Conservation (phyloP, 2,888 invertebrate genomes). For the Apocheima hispidaria region DNA sequence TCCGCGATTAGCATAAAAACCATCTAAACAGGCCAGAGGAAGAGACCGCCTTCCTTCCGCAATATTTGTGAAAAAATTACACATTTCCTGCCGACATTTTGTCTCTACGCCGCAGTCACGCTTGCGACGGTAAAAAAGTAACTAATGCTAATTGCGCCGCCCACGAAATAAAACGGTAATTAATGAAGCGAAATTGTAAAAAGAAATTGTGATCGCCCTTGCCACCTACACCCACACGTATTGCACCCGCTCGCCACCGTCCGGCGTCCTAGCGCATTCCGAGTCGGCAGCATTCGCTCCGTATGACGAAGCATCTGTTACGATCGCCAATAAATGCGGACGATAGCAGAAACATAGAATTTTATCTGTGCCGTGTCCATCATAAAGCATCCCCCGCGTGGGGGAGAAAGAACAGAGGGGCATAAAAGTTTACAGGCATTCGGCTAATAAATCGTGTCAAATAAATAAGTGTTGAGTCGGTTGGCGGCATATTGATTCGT, state of each 20-base stretch:
- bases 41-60: slow-evolving; percentile 82
- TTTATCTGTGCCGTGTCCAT: slow-evolving; percentile 80
- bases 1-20: slow-evolving; percentile 83
- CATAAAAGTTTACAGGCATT: slow-evolving; percentile 85
- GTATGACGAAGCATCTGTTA: slow-evolving; percentile 72
- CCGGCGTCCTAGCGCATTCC: slow-evolving; percentile 23
- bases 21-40: slow-evolving; percentile 82
- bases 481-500: slow-evolving; percentile 86
- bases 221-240: slow-evolving; percentile 46
- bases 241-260: slow-evolving; percentile 1
- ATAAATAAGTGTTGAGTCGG: slow-evolving; percentile 86
- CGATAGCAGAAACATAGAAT: slow-evolving; percentile 78
- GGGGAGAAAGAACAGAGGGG: slow-evolving; percentile 67
- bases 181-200: slow-evolving; percentile 72
- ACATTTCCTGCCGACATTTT: slow-evolving; percentile 81
- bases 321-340: slow-evolving; percentile 71
- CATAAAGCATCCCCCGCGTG: slow-evolving; percentile 75
- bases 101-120: slow-evolving; percentile 66
- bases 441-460: slow-evolving; percentile 86
- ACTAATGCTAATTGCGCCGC: slow-evolving; percentile 78
- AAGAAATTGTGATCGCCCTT: slow-evolving; percentile 66
- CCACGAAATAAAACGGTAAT: slow-evolving; percentile 74
- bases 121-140: slow-evolving; percentile 68
- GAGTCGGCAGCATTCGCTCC: slow-evolving; percentile 49
- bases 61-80: slow-evolving; percentile 84